Evolutionary conservation across 2,113 vertebrate species (phyloP), one percentile per base, ranked within the genome.

Genomic region (Pyrgilauda ruficollis): DNA sequence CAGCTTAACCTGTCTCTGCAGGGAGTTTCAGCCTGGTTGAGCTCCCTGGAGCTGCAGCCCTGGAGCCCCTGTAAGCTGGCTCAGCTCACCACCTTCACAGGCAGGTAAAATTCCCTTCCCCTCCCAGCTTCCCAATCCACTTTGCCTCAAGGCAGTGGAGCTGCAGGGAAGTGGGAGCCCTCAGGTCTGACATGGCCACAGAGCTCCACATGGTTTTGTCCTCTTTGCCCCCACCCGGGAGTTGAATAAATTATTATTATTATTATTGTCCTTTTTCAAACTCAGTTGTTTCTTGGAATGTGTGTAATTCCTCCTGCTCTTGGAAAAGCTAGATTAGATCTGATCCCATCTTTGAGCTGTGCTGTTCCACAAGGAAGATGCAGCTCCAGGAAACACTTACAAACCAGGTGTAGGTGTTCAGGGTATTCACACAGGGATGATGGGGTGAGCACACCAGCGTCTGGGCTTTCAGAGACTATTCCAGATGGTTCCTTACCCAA

Each of bases 361-460:
- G 61, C 44, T 80, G 72, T 26, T 30, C 18, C 39, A 2, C 1
- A 3, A 67, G 47, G 73, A 80, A 28, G 49, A 30, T 24, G 35
- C 37, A 67, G 49, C 63, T 87, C 56, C 12, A 30, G 13, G 58
- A n/a, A 30, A 17, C 7, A 15, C 8, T 5, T 18, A 44, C 13
- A 28, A 3, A 16, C 1, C 7, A 2, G 39, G 7, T 14, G 35
- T 8, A n/a, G 33, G 33, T 21, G 33, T 21, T 24, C 24, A 15
- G 3, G 21, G 39, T 3, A 7, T 27, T 24, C 11, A 4, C 44
- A 0, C 28, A 21, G 20, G 46, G 18, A 13, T 7, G 53, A 16
- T 5, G 4, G 11, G 21, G 4, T 7, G 58, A 44, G 12, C 13
- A 2, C 1, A 3, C 9, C 33, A 15, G 30, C 0, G 0, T 7